phyloP scores from a whole-genome alignment of 2,797 vertebrate species.

The Pseudochirops corinnae region DNA sequence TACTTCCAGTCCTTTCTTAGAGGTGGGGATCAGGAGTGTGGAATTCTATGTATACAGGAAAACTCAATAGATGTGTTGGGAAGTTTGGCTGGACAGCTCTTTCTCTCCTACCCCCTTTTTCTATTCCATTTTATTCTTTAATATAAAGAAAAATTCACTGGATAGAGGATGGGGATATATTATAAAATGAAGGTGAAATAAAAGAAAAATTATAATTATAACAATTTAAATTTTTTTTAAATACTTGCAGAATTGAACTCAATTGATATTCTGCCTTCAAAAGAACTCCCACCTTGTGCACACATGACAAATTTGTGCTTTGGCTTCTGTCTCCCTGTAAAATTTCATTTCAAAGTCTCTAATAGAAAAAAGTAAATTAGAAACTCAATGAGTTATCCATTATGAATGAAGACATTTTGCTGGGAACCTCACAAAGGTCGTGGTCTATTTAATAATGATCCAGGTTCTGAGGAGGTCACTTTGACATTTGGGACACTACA shows the following conservation, averaged over 20 bases:
- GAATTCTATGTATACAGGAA: background rate
- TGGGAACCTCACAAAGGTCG: background rate
- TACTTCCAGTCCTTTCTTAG: background rate
- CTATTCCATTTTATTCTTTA: background rate
- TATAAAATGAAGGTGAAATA: background rate
- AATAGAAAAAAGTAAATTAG: background rate
- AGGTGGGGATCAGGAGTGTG: background rate
- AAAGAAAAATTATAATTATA: background rate
- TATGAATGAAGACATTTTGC: background rate
- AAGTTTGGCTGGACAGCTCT: background rate
- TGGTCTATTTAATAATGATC: background rate
- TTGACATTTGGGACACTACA: background rate
- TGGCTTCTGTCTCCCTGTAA: background rate
- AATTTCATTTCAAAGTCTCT: background rate
- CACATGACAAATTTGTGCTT: background rate
- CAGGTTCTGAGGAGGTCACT: background rate
- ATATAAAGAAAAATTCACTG: background rate
- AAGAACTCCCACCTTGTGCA: background rate
- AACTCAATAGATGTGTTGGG: background rate
- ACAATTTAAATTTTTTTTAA: background rate
- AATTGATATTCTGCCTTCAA: background rate
- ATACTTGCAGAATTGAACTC: background rate
- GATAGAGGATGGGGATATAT: background rate
- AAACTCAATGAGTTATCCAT: background rate
- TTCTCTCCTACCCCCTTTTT: background rate